Evolutionary conservation across 1,140 invertebrate genomes (phyloP).

Genomic region (Bombus ignitus): DNA sequence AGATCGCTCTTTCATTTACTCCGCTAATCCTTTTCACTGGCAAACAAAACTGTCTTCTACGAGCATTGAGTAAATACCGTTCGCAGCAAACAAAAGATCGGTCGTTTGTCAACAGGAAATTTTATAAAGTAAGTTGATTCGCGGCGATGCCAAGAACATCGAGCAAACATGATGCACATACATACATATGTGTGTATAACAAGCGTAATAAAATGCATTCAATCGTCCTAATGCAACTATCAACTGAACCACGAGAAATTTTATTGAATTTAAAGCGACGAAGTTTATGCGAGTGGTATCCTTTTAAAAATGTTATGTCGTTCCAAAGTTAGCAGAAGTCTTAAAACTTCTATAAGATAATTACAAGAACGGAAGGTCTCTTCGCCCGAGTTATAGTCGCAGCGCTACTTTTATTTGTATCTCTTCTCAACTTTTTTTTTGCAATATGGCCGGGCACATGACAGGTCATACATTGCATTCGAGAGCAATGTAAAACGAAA

Average conservation of each 20-base stretch:
- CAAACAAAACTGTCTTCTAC: background rate
- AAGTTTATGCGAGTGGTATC: background rate
- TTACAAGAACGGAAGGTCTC: too few species aligned
- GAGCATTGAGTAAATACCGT: background rate
- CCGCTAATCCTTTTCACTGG: background rate
- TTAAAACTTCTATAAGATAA: background rate
- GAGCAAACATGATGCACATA: background rate
- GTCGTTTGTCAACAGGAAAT: conserved; percentile 7
- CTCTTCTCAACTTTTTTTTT: too few species aligned
- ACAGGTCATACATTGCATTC: background rate
- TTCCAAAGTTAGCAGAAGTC: background rate
- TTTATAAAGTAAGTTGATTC: background rate
- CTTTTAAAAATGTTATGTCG: background rate
- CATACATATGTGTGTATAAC: background rate
- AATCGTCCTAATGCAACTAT: background rate
- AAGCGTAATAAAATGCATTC: background rate
- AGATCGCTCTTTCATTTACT: background rate
- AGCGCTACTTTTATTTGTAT: too few species aligned
- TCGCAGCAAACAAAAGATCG: conserved; percentile 22
- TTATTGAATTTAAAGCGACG: background rate
- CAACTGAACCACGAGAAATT: background rate
- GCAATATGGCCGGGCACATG: background rate
- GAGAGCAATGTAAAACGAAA: background rate
- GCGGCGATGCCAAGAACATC: background rate
- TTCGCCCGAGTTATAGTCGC: too few species aligned